Evolutionary conservation across 2,113 vertebrate genomes (phyloP), one percentile per base, ranked within the genome.

Genomic region (Synodontis membranacea): DNA sequence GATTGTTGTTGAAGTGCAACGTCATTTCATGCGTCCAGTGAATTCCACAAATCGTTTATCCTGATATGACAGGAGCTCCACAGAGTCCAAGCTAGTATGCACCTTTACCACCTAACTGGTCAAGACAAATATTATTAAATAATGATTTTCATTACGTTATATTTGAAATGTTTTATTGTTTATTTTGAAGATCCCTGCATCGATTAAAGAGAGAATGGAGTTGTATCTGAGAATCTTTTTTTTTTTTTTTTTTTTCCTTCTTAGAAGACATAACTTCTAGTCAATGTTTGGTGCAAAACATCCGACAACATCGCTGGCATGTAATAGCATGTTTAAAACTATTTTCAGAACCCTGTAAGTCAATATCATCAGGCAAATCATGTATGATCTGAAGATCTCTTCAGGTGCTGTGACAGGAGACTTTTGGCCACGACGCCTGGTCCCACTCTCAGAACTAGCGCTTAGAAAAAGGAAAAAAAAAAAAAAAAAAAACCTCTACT

Each of bases 381-480:
- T n/a, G 28, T n/a, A 62, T n/a, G n/a, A n/a, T 62, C 28, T n/a
- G 14, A 62, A 62, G 60, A 62, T 62, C 60, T 58, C 21, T 4
- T n/a, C 10, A 62, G 11, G 58, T 62, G 28, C 11, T 60, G 25
- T n/a, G 3, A 31, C 4, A 34, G 14, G 50, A 52, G 28, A 60
- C 28, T 9, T 60, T 64, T 31, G 5, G 5, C 28, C 28, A 34
- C 5, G 1, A 37, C 7, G 12, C 34, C 34, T 8, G 10, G 17
- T 60, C 6, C 66, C 23, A 78, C 39, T 80, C 52, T 74, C 58
- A 6, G 21, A 82, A 86, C n/a, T 28, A 34, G n/a, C 14, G 17
- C 34, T 80, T 74, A 66, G 10, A 39, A 81, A 58, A 86, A 88
- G 44, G 4, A 39, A 34, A 54, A 78, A 79, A 54, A 9, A 10